These are phyloP conservation scores for Archips xylosteana DNA, from an alignment of 2,888 invertebrate genomes.

Conservation along the genomic window DNA sequence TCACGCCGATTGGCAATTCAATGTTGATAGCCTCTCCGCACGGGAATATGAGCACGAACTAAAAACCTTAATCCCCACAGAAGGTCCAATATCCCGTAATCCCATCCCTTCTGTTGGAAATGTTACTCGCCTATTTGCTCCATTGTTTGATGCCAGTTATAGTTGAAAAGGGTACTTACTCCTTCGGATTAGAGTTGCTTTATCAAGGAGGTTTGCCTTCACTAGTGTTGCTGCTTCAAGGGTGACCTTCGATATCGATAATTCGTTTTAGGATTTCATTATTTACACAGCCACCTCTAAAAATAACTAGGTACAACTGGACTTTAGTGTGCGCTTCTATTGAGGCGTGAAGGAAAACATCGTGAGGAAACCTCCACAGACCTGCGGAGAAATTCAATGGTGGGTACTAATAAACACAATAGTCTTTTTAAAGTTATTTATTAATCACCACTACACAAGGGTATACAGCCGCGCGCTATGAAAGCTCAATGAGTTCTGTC, in stretches of 20 bases:
- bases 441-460: too few relatives aligned
- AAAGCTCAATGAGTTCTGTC: too few relatives aligned
- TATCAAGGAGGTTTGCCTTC: neutral
- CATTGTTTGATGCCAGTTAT: neutral
- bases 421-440: too few relatives aligned
- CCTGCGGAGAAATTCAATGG: too few relatives aligned
- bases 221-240: neutral
- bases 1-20: conserved; percentile 21
- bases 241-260: neutral
- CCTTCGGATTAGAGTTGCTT: conserved; percentile 2
- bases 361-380: too few relatives aligned
- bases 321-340: too few relatives aligned
- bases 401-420: too few relatives aligned
- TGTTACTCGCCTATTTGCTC: neutral
- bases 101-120: conserved; percentile 4
- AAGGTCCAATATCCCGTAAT: conserved; percentile 17
- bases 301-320: too few relatives aligned
- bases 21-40: conserved; percentile 3
- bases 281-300: too few relatives aligned
- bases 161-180: neutral
- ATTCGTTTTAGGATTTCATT: too few relatives aligned
- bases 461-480: too few relatives aligned
- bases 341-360: too few relatives aligned
- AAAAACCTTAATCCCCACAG: conserved; percentile 10
- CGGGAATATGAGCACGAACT: conserved; percentile 27